These are phyloP conservation scores for Corvus cornix DNA, from an alignment of 2,113 vertebrate genomes.

Conservation along the genomic window DNA sequence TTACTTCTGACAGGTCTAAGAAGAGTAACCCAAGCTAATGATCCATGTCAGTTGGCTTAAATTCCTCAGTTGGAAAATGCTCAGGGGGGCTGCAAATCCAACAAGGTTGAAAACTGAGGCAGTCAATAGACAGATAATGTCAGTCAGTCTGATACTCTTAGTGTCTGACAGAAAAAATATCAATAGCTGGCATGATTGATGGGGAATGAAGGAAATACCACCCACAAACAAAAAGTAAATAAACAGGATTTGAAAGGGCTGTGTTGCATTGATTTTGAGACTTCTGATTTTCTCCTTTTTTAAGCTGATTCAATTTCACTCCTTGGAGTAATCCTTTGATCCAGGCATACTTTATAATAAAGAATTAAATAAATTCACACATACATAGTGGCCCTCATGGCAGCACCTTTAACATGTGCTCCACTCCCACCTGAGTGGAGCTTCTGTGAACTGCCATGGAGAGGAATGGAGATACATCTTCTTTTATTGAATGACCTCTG, in stretches of 20 bases:
- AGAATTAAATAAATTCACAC: background rate
- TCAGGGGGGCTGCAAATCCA: background rate
- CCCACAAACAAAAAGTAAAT: background rate
- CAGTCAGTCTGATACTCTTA: constrained; percentile 14
- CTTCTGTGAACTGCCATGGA: background rate
- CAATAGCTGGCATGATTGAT: background rate
- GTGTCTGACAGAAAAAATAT: constrained; percentile 11
- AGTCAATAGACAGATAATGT: constrained; percentile 25
- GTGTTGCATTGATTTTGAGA: background rate
- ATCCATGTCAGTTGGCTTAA: constrained; percentile 6
- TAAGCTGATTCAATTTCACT: background rate
- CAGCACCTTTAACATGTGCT: background rate
- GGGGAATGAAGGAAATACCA: background rate
- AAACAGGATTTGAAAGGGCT: background rate
- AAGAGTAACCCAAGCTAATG: background rate
- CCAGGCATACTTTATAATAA: background rate
- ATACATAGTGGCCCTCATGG: background rate
- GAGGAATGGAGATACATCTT: background rate
- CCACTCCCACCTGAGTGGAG: background rate
- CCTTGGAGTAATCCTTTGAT: background rate
- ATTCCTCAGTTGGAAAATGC: background rate
- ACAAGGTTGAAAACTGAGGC: background rate
- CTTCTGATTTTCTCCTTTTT: background rate
- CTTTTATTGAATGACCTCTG: background rate
- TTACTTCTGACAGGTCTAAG: background rate